Base-by-base conservation (phyloP, 2,797 vertebrate genomes). In the Pangasius macronema region DNA sequence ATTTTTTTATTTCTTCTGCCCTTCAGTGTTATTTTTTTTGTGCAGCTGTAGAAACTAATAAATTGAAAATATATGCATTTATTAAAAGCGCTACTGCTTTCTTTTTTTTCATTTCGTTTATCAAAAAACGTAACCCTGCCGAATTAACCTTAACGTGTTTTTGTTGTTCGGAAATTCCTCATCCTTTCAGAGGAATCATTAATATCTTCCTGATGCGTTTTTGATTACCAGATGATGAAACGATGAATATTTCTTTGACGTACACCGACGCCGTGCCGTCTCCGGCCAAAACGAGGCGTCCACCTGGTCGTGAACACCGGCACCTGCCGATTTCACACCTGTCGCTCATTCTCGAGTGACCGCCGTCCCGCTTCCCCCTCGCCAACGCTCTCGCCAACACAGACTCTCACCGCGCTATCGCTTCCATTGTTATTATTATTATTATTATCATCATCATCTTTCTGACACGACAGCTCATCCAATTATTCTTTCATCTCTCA, bases 401-500 rank as follows among this genome's bases (percentile, higher is more conserved):
- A 86, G 22, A 11, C 76, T 5, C 3, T 68, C 49, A 86, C 10
- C 55, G 82, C 49, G 6, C 24, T 1, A 55, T 81, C 73, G 30
- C 16, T 67, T 82, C 84, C 24, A 36, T 27, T 59, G 33, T 16
- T n/a, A n/a, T n/a, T n/a, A 57, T 80, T 8, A 81, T 81, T 39
- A 59, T 18, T 30, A 82, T 46, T 22, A 5, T 83, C 2, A 67
- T 72, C 8, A 18, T 51, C n/a, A 22, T 68, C 63, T 20, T 36
- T 51, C 59, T 61, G 33, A 70, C 46, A 53, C 22, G 46, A 85
- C 77, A 76, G 57, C 72, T 85, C 83, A 85, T 84, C 49, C 61
- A 63, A 83, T 88, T 82, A 65, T 87, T 87, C 68, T 79, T 86
- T 84, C 80, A 82, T 87, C 59, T 84, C n/a, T 80, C 51, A 81